Evolutionary conservation across 2,113 vertebrate species (phyloP).

Genomic region (Danionella cerebrum): DNA sequence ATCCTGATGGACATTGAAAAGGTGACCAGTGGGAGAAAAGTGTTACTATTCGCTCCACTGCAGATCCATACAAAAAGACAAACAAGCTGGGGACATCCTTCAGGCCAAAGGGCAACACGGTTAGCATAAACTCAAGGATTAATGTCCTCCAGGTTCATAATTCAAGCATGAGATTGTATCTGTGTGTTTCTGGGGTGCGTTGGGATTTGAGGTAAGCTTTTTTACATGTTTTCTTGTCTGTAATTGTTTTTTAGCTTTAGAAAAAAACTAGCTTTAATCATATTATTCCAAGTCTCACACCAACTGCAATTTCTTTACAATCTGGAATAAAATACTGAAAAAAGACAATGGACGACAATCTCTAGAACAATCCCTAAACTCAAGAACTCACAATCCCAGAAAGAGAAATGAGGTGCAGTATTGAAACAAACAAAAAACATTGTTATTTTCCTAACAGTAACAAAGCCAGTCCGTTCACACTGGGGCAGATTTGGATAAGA

Average conservation of each 20-base stretch:
- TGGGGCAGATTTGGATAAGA: conserved; percentile 13
- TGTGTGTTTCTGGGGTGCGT: background rate
- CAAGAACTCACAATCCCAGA: background rate
- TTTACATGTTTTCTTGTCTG: background rate
- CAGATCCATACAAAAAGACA: conserved; percentile 1
- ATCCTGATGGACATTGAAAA: conserved; percentile 66
- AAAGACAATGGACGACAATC: background rate
- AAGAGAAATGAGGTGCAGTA: background rate
- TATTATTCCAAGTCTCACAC: background rate
- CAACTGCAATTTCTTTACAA: no score
- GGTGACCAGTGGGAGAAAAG: conserved; percentile 58
- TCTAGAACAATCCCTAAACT: background rate
- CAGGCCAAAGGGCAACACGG: conserved; percentile 46
- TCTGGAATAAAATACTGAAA: no score
- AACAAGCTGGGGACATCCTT: conserved; percentile 2
- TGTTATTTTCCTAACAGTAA: background rate
- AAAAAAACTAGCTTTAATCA: background rate
- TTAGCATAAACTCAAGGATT: conserved; percentile 31
- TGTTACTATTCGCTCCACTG: conserved; percentile 25
- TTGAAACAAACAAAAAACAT: background rate
- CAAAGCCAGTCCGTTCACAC: conserved; percentile 6
- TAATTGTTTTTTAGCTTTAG: background rate
- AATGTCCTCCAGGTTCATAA: background rate
- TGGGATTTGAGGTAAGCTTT: background rate
- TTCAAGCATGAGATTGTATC: background rate